Evolutionary conservation across 1,140 invertebrate species (phyloP).

Genomic region (Kradibia gibbosae): DNA sequence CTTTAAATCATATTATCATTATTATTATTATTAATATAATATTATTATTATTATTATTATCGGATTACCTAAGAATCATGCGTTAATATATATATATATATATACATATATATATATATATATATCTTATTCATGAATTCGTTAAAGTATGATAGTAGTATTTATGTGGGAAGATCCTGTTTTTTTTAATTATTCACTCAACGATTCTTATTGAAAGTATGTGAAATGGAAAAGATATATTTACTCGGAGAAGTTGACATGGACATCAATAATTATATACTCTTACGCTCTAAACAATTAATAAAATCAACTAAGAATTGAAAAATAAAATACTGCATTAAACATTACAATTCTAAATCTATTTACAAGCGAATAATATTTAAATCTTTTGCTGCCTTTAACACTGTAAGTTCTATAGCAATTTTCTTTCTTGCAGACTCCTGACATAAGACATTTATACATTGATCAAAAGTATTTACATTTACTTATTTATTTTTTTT

Average conservation of each 20-base stretch:
- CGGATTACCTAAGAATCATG: background rate
- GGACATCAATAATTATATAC: background rate
- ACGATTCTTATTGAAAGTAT: background rate
- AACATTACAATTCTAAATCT: background rate
- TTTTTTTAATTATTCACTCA: conserved; percentile 1
- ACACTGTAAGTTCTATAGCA: background rate
- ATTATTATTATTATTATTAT: background rate
- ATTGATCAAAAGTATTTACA: too few relatives aligned
- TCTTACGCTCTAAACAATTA: background rate
- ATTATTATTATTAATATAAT: background rate
- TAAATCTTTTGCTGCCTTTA: background rate
- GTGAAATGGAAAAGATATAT: background rate
- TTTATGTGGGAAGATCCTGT: background rate
- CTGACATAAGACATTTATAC: background rate
- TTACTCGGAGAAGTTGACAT: background rate
- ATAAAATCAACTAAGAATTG: background rate
- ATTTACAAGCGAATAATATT: conserved; percentile 6
- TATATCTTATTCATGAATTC: too few relatives aligned
- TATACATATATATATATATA: too few relatives aligned
- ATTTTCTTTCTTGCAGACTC: background rate
- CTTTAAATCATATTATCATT: background rate
- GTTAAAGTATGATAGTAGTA: too few relatives aligned
- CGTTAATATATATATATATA: too few relatives aligned
- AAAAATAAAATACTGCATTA: background rate
- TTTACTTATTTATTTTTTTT: too few relatives aligned